A percentile compares a stretch with the other conserved stretches of the same genome.
phyloP scores from a whole-genome alignment of 2,888 invertebrate species.

The Gymnosoma rotundatum region DNA sequence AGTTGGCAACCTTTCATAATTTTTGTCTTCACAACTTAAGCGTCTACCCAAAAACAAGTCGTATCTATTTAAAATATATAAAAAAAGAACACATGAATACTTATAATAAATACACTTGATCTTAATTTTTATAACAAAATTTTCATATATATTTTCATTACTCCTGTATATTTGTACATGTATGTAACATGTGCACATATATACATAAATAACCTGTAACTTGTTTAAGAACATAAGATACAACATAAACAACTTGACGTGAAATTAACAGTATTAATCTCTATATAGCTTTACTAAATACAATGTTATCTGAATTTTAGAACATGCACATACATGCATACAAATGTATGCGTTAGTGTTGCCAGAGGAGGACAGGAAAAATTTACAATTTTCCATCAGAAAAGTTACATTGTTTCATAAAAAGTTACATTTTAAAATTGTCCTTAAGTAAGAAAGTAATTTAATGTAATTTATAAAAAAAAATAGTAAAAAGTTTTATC shows the following conservation, averaged over 20 bases:
- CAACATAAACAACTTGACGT: constrained; percentile 23
- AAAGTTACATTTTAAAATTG: too few relatives aligned
- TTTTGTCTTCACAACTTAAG: background rate
- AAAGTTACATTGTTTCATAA: too few relatives aligned
- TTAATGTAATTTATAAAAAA: too few relatives aligned
- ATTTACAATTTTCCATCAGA: too few relatives aligned
- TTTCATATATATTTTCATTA: background rate
- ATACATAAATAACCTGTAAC: constrained; percentile 1
- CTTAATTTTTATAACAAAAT: constrained; percentile 26
- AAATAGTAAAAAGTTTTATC: too few relatives aligned
- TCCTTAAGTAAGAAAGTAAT: too few relatives aligned
- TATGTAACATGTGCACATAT: background rate
- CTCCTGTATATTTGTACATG: background rate
- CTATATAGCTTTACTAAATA: constrained; percentile 53
- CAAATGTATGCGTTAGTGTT: too few relatives aligned
- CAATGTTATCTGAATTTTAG: background rate
- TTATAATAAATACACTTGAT: constrained; percentile 39
- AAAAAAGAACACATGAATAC: background rate
- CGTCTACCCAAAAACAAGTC: constrained; percentile 6
- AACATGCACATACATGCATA: background rate
- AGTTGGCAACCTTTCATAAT: too few relatives aligned
- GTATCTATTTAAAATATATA: background rate
- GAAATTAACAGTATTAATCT: constrained; percentile 48
- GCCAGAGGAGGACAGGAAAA: too few relatives aligned
- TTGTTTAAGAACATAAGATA: constrained; percentile 38